phyloP scores from a whole-genome alignment of 1,140 invertebrate species.

The Geopemphigus sp. region DNA sequence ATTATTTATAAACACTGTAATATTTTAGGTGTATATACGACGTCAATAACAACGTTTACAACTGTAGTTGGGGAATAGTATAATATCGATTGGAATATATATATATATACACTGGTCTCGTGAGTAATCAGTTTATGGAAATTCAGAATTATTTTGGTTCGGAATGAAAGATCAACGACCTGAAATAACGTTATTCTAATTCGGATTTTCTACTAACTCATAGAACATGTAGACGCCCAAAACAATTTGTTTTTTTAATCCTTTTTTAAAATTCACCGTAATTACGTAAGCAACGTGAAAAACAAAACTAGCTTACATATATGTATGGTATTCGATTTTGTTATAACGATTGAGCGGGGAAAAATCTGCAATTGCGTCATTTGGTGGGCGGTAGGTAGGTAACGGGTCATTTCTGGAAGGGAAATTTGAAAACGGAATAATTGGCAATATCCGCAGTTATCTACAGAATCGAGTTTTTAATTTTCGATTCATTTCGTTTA shows the following conservation, averaged over 20 bases:
- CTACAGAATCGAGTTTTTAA: not conserved
- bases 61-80: no score
- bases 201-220: not conserved
- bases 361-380: constrained; percentile 12
- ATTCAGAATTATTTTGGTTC: no score
- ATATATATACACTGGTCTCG: no score
- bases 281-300: not conserved
- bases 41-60: no score
- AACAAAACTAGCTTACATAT: not conserved
- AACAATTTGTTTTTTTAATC: not conserved
- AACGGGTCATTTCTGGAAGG: not conserved
- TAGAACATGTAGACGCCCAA: no score
- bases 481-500: not conserved
- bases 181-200: not conserved
- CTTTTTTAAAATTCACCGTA: not conserved
- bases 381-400: no score
- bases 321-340: no score
- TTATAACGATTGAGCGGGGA: not conserved
- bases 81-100: no score
- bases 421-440: constrained; percentile 25
- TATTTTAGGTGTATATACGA: no score
- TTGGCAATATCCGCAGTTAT: constrained; percentile 24
- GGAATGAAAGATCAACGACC: no score
- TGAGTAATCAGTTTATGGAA: no score
- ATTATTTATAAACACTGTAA: no score